Base-by-base conservation (phyloP, 2,888 invertebrate species). In the Acrobasis consociella region DNA sequence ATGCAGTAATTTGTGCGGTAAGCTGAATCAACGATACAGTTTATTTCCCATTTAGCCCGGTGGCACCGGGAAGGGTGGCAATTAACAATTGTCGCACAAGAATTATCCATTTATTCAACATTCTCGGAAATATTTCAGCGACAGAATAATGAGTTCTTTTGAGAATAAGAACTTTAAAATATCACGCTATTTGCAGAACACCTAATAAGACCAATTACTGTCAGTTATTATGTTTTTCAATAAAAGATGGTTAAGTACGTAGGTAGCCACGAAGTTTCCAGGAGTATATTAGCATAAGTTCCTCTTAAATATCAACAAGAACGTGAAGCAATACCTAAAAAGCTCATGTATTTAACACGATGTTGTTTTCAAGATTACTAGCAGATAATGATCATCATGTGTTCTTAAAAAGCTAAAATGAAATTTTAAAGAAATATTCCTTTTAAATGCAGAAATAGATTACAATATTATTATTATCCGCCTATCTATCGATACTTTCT, bases 1-100 rank as follows among this genome's bases (percentile, higher is more conserved):
- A 81, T 76, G 76, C 67, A 64, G 77, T 78, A 80, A 82, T 84
- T 85, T 81, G 71, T 66, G 69, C 68, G 78, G 77, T 74, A 76
- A 72, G 73, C 71, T 70, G 69, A 50, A 64, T 64, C 69, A 68
- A 82, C 79, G 81, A 80, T 77, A 72, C 75, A 67, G 61, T 62
- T 64, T 50, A 60, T 65, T 62, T 42, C 22, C 49, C 60, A 49
- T 65, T 67, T 60, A 65, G 62, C 62, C 63, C 39, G 55, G 55
- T 53, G 49, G 31, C 46, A 16, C 13, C 39, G 50, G n/a, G 39
- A 68, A 67, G 66, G 67, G 67, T 37, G 52, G 69, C 72, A 80
- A 83, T 82, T 81, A 80, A 71, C 70, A 68, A 76, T 76, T 81
- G 80, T 76, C 78, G 71, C 70, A 39, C 16, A 39, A 55, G 16